Percentiles rank a stretch among this genome's conserved stretches.
These are phyloP conservation scores for Sinhomidia bicolor DNA, from an alignment of 2,888 invertebrate species.

Conservation along the genomic window DNA sequence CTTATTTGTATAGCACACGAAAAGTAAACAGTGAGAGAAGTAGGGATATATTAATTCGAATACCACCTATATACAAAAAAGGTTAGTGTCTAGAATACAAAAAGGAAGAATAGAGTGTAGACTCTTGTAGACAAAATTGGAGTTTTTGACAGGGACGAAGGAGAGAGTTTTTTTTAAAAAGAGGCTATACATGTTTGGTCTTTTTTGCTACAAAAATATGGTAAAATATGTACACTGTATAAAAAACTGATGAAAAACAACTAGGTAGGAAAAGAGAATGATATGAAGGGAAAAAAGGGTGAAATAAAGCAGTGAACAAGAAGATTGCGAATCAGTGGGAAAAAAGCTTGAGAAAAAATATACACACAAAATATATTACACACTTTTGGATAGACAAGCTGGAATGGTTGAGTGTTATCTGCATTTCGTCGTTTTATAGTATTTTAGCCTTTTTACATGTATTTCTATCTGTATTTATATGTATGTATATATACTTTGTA, in stretches of 20 bases:
- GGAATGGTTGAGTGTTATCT: too few relatives aligned
- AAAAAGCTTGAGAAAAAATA: constrained; percentile 20
- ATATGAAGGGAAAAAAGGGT: neutral
- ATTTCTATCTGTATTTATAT: neutral
- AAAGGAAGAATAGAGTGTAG: neutral
- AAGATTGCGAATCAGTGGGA: neutral
- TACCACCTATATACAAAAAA: neutral
- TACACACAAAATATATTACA: neutral
- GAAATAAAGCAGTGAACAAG: neutral
- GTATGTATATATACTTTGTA: too few relatives aligned
- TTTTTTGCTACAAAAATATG: constrained; percentile 7
- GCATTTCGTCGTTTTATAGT: neutral
- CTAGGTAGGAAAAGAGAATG: neutral
- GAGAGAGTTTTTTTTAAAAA: neutral
- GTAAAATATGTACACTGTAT: too few relatives aligned
- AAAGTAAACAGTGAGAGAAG: neutral
- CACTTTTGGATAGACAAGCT: neutral
- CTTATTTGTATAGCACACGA: neutral
- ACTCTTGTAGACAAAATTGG: constrained; percentile 50
- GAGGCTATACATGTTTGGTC: neutral
- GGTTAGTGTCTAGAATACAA: neutral
- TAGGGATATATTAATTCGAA: neutral
- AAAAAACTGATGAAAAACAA: too few relatives aligned
- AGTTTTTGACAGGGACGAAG: constrained; percentile 51
- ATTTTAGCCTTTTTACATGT: neutral